These are phyloP conservation scores for Galago senegalensis DNA, from an alignment of 2,797 vertebrate species.

Conservation along the genomic window DNA sequence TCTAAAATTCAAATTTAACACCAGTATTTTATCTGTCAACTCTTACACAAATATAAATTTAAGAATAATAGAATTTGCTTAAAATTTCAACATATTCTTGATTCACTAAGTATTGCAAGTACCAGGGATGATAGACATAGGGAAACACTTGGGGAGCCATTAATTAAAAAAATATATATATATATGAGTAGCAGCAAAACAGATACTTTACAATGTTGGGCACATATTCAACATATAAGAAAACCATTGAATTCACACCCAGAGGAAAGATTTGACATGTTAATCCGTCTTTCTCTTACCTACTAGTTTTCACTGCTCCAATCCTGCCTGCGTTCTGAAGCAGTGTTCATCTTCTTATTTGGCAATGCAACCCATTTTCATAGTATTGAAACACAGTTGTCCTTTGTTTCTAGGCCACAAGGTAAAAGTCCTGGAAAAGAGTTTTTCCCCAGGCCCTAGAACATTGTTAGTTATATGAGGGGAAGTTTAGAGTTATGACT, in stretches of 20 bases:
- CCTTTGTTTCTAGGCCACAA: not conserved
- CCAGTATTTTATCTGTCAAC: not conserved
- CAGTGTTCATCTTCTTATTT: not conserved
- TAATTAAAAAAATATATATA: not conserved
- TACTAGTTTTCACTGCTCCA: not conserved
- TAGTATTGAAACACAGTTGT: not conserved
- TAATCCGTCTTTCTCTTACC: conserved; percentile 35
- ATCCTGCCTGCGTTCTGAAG: not conserved
- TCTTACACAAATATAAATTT: not conserved
- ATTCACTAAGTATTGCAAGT: conserved; percentile 12
- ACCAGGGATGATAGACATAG: not conserved
- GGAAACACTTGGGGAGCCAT: not conserved
- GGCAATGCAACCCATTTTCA: not conserved
- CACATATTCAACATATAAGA: not conserved
- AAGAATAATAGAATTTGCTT: not conserved
- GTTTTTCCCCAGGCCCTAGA: not conserved
- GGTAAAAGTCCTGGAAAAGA: not conserved
- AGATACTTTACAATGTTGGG: conserved; percentile 34
- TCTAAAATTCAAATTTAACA: conserved; percentile 42
- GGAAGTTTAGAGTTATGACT: not conserved
- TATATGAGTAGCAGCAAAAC: not conserved
- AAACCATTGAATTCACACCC: conserved; percentile 10
- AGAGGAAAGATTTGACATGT: not conserved
- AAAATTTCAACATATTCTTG: not conserved
- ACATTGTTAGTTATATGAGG: not conserved